Evolutionary conservation across 2,888 invertebrate genomes (phyloP).

Genomic region (Bruchidius siliquastri): DNA sequence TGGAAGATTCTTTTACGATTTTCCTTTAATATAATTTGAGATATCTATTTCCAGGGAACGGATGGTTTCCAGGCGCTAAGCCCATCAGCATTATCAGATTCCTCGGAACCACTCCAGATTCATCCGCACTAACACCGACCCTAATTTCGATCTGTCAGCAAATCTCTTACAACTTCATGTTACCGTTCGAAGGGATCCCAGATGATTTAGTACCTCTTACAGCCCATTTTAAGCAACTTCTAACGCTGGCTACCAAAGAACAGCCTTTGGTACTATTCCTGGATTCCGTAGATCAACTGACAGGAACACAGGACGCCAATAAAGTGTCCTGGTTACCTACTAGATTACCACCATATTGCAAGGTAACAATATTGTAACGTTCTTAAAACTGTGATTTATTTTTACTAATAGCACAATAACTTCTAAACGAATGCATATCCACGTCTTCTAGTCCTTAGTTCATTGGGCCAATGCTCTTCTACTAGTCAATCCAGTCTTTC

Average conservation of each 20-base stretch:
- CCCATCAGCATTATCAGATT: conserved; percentile 89
- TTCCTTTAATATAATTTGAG: no score
- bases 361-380: conserved; percentile 52
- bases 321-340: conserved; percentile 96
- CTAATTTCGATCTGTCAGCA: conserved; percentile 94
- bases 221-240: conserved; percentile 90
- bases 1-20: no score
- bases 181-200: conserved; percentile 90
- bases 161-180: conserved; percentile 88
- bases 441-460: no score
- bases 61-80: conserved; percentile 69
- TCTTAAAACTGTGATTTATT: no score
- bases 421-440: no score
- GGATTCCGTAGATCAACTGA: conserved; percentile 95
- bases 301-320: conserved; percentile 89
- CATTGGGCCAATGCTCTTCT: no score
- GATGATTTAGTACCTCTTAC: conserved; percentile 94
- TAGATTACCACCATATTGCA: conserved; percentile 80
- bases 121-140: conserved; percentile 89
- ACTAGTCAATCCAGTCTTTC: no score
- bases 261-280: conserved; percentile 88
- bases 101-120: conserved; percentile 95
- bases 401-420: no score
- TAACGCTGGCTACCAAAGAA: conserved; percentile 74
- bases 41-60: conserved; percentile 23